Conservation (phyloP, 2,113 vertebrate species). For the Psilopsiagon aurifrons region DNA sequence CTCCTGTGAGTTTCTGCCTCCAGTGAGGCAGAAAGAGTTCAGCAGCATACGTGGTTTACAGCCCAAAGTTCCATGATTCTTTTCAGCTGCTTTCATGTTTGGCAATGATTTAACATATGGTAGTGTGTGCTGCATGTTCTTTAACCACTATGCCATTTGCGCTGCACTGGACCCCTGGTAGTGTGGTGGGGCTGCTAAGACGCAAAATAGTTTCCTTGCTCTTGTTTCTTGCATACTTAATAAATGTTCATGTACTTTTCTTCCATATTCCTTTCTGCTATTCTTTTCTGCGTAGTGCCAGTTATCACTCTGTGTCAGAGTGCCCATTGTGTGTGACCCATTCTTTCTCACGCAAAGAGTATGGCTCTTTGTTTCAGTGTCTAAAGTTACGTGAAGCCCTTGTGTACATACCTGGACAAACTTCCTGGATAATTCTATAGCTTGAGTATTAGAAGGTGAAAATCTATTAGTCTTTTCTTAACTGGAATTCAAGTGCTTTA, state of each 20-base stretch:
- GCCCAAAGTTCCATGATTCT: not conserved
- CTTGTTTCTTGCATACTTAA: not conserved
- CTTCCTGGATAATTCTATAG: not conserved
- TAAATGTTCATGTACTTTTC: not conserved
- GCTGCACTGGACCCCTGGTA: not conserved
- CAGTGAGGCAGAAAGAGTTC: not conserved
- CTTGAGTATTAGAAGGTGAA: not conserved
- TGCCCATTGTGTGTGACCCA: not conserved
- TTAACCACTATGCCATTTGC: not conserved
- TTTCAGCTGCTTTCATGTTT: not conserved
- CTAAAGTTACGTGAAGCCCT: not conserved
- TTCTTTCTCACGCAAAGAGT: not conserved
- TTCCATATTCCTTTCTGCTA: not conserved
- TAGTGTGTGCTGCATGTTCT: not conserved
- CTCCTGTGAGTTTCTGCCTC: not conserved
- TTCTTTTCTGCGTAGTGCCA: not conserved
- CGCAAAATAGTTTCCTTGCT: not conserved
- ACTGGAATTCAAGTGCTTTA: not conserved
- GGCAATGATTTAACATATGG: not conserved
- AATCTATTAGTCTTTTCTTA: not conserved
- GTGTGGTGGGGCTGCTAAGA: not conserved
- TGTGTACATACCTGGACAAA: not conserved
- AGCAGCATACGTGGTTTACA: not conserved
- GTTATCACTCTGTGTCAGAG: not conserved
- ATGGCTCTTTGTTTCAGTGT: not conserved